Evolutionary conservation across 2,888 invertebrate species (phyloP), one percentile per base, ranked within the genome.

Genomic region (Trachelus tabidus): DNA sequence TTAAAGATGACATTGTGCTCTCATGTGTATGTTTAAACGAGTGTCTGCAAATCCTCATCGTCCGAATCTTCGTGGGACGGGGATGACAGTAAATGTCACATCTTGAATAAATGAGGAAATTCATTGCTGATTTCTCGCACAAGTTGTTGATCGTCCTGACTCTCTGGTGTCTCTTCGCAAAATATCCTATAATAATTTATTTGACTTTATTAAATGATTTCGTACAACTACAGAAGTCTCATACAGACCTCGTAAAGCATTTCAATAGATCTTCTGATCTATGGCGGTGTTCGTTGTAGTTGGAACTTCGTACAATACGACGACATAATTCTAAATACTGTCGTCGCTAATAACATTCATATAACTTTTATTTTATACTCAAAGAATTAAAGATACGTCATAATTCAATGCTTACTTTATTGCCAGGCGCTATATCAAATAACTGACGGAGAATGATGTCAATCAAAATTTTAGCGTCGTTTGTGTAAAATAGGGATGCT

Each of bases 401-500:
- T 1, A 6, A 68, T 40, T 30, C 4, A 68, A 30, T 37, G 68
- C 15, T 33, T 76, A 97, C 97, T 93, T 93, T 92, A 90, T 98
- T 98, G 35, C 97, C 97, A 9, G 98, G 95, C 73, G 97, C 96
- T 81, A 98, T 93, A 92, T 99, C 98, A 3, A 97, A 95, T 35
- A 99, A 94, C 91, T 98, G 97, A 75, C 98, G 93, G 76, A 98
- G 95, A 77, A 98, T 95, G 88, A 99, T 98, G 90, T 98, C 99
- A 81, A 98, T 96, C 79, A 98, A 94, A 73, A 98, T 98, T 92
- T 97, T 97, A 71, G 97, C 95, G 90, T 99, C 99, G 89, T 98
- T 99, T 0, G 98, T 97, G 92, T 99, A 99, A 92, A 98, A 97
- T 82, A 98, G 94, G 83, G 95, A 94, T 0, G 98, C 96, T 1